Conservation (phyloP, 2,888 invertebrate species). For the Agriotes lineatus region DNA sequence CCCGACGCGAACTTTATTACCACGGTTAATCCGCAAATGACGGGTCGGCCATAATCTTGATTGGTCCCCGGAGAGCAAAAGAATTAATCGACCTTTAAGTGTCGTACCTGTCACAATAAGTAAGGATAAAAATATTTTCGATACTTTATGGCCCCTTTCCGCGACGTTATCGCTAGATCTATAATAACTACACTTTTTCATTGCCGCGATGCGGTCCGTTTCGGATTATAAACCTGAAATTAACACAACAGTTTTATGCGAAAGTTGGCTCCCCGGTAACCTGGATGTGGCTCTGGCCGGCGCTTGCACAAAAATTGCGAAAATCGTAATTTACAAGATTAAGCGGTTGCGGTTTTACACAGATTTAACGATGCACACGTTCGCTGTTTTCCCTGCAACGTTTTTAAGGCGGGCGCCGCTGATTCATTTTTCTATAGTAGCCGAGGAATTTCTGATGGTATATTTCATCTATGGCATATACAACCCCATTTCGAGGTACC, state of each 20-base stretch:
- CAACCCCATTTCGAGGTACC: too few relatives aligned
- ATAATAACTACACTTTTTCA: constrained; percentile 37
- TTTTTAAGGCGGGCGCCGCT: too few relatives aligned
- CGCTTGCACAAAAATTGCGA: background rate
- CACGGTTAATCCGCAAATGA: constrained; percentile 36
- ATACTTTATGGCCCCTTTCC: constrained; percentile 35
- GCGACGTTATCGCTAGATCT: constrained; percentile 34
- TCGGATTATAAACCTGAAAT: constrained; percentile 31
- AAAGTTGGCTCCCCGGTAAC: constrained; percentile 11
- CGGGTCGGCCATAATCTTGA: constrained; percentile 32
- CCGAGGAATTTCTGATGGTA: too few relatives aligned
- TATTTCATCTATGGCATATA: too few relatives aligned
- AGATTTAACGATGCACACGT: too few relatives aligned
- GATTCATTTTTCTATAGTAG: too few relatives aligned
- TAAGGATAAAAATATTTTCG: constrained; percentile 42
- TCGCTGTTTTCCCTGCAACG: too few relatives aligned
- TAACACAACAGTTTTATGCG: constrained; percentile 14
- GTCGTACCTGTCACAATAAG: constrained; percentile 41
- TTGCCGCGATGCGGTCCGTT: constrained; percentile 28
- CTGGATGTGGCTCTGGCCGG: background rate
- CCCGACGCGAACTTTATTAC: constrained; percentile 29
- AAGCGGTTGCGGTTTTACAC: too few relatives aligned
- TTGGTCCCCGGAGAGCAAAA: constrained; percentile 31
- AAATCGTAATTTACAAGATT: background rate
- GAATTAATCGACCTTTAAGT: constrained; percentile 43